A percentile compares a stretch with the other conserved stretches of the same genome.
phyloP scores from a whole-genome alignment of 2,888 invertebrate genomes.

The Hirudinaria manillensis region DNA sequence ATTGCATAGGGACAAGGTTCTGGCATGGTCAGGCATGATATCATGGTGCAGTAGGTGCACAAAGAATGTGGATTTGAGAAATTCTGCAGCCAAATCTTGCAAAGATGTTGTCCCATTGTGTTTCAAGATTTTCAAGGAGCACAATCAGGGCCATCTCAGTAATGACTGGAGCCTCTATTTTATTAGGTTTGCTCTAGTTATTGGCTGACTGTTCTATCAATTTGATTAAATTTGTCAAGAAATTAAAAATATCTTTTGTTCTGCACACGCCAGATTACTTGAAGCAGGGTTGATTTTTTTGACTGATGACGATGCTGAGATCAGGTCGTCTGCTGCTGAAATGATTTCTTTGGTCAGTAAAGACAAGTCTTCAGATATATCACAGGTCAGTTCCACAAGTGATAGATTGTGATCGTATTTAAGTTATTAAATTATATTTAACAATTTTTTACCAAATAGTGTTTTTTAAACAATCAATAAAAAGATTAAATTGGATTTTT shows the following conservation, averaged over 20 bases:
- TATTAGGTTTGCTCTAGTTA: not conserved
- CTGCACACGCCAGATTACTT: not conserved
- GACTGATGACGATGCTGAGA: slow-evolving; percentile 20
- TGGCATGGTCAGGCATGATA: not conserved
- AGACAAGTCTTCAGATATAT: too few species aligned
- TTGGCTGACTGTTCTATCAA: not conserved
- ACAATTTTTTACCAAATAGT: not conserved
- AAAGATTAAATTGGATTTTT: not conserved
- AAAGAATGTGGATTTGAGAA: not conserved
- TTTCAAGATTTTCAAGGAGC: not conserved
- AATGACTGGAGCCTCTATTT: not conserved
- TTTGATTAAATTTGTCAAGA: not conserved
- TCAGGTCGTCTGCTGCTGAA: not conserved
- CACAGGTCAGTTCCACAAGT: too few species aligned
- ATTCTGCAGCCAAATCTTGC: not conserved
- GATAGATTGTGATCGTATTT: too few species aligned
- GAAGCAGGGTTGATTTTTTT: slow-evolving; percentile 10
- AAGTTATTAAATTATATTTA: too few species aligned
- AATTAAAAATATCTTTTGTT: too few species aligned
- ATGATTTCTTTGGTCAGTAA: slow-evolving; percentile 8
- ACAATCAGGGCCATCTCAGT: not conserved
- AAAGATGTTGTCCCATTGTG: not conserved
- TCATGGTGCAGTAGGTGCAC: slow-evolving; percentile 8
- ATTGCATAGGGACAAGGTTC: not conserved
- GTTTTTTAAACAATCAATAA: not conserved